These are phyloP conservation scores for Capricornis sumatraensis DNA, from an alignment of 2,113 vertebrate genomes.

Conservation along the genomic window DNA sequence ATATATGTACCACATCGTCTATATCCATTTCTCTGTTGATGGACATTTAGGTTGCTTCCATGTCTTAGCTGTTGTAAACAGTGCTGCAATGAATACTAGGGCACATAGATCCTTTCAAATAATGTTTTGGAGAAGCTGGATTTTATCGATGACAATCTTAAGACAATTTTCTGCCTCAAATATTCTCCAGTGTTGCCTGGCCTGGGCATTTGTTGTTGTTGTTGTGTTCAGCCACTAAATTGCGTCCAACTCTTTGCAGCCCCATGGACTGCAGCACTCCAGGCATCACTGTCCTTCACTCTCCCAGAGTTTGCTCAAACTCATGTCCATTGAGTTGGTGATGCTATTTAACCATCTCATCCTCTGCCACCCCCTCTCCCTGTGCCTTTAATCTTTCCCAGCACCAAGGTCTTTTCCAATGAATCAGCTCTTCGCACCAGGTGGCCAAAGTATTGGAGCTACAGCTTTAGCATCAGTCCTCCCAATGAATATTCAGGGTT, in stretches of 20 bases:
- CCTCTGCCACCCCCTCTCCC: background rate
- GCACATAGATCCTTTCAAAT: background rate
- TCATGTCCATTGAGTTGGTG: background rate
- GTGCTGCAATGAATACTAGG: background rate
- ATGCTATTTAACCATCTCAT: background rate
- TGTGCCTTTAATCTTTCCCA: background rate
- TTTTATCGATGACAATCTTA: background rate
- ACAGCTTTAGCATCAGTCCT: background rate
- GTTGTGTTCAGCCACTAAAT: background rate
- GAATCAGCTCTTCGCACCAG: background rate
- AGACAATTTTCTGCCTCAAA: background rate
- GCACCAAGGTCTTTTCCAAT: background rate
- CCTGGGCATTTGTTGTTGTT: background rate
- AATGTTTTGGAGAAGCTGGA: background rate
- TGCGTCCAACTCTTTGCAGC: accelerated
- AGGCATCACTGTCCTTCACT: background rate
- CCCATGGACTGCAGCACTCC: background rate
- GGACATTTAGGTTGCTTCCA: background rate
- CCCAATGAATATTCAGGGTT: background rate
- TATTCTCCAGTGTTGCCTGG: background rate
- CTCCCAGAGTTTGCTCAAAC: background rate
- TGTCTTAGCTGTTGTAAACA: background rate
- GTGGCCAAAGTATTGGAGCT: background rate
- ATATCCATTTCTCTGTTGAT: background rate
- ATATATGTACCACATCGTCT: background rate